These are phyloP conservation scores for Clistopyga incitator DNA, from an alignment of 2,888 invertebrate species.

Conservation along the genomic window DNA sequence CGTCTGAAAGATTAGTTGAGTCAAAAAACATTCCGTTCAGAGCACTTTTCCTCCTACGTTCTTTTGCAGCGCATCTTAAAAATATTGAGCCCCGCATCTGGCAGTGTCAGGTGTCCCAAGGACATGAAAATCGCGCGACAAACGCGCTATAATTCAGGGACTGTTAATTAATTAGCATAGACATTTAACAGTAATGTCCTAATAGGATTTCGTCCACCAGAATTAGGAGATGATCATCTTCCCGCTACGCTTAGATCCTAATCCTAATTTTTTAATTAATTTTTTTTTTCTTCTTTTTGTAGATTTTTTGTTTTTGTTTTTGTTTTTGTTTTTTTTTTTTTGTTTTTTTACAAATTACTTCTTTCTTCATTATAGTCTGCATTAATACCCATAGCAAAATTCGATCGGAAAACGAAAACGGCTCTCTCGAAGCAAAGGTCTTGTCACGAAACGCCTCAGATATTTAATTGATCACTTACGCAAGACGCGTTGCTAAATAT, in stretches of 20 bases:
- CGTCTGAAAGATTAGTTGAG: constrained; percentile 15
- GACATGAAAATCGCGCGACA: constrained; percentile 57
- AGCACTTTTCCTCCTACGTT: constrained; percentile 76
- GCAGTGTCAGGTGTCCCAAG: constrained; percentile 76
- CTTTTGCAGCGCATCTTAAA: constrained; percentile 74
- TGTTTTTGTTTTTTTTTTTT: constrained; percentile 24
- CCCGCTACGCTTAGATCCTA: constrained; percentile 60
- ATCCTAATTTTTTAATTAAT: constrained; percentile 60
- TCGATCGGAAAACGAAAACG: constrained; percentile 67
- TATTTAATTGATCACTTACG: constrained; percentile 75
- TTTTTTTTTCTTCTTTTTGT: constrained; percentile 17
- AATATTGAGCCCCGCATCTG: constrained; percentile 81
- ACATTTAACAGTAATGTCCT: constrained; percentile 66
- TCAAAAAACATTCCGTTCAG: constrained; percentile 41
- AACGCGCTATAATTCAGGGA: constrained; percentile 9
- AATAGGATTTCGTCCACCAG: constrained; percentile 67
- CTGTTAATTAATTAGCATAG: constrained; percentile 50
- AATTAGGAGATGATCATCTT: constrained; percentile 56
- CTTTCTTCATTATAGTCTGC: constrained; percentile 75
- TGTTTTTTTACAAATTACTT: constrained; percentile 71
- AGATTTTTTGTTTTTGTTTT: too few relatives aligned
- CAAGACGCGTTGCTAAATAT: constrained; percentile 80
- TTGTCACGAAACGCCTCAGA: constrained; percentile 47
- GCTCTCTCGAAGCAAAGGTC: background rate
- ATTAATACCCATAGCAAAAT: constrained; percentile 77